phyloP scores from a whole-genome alignment of 2,797 vertebrate species.

The Esox masquinongy region DNA sequence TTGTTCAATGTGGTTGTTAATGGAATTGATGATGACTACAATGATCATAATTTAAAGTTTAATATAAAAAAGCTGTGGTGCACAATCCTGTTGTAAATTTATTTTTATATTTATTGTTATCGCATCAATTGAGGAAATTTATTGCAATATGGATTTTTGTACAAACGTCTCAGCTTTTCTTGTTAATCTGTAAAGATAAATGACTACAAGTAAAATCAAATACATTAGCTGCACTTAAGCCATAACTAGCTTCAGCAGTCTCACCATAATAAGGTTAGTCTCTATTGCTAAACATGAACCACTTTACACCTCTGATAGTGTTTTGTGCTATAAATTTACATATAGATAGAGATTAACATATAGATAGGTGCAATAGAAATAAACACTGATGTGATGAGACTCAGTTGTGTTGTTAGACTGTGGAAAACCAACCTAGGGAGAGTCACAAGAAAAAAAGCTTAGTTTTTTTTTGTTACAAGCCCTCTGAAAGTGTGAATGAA shows the following conservation, averaged over 20 bases:
- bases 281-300: not conserved
- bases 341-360: not conserved
- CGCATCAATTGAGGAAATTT: too few relatives aligned
- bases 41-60: too few relatives aligned
- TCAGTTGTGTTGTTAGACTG: not conserved
- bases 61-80: too few relatives aligned
- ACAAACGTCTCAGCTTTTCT: too few relatives aligned
- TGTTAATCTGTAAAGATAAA: not conserved
- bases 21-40: too few relatives aligned
- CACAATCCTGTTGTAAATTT: too few relatives aligned
- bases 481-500: too few relatives aligned
- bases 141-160: too few relatives aligned
- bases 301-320: not conserved
- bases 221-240: not conserved
- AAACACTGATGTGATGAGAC: not conserved
- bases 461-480: too few relatives aligned
- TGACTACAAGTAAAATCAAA: not conserved
- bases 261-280: not conserved
- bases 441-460: not conserved
- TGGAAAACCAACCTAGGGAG: not conserved
- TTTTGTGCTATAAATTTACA: not conserved
- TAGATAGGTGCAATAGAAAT: not conserved
- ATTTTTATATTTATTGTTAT: too few relatives aligned
- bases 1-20: too few relatives aligned
- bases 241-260: not conserved